Conservation (phyloP, 2,797 vertebrate genomes). For the Propithecus perrieri region DNA sequence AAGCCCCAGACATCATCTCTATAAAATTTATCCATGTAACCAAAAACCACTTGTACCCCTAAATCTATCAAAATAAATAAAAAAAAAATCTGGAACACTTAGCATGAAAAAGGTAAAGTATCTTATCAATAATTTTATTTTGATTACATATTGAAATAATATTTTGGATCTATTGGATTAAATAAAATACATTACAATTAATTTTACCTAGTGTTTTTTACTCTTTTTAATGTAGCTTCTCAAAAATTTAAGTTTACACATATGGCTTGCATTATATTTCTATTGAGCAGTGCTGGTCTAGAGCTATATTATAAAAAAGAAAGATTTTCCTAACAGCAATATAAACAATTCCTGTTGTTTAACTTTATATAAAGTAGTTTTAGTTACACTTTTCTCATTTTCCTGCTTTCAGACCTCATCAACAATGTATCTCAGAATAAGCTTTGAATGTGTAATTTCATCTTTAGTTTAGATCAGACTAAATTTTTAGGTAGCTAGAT, state of each 20-base stretch:
- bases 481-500: not conserved
- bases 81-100: not conserved
- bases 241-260: not conserved
- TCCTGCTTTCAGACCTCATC: not conserved
- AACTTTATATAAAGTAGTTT: not conserved
- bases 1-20: no score
- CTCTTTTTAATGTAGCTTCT: not conserved
- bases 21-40: no score
- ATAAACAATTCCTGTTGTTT: not conserved
- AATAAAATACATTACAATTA: slow-evolving; percentile 31
- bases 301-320: not conserved
- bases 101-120: not conserved
- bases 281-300: not conserved
- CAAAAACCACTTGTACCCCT: no score
- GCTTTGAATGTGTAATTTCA: not conserved
- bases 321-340: not conserved
- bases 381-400: not conserved
- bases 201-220: not conserved
- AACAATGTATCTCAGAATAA: not conserved
- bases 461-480: slow-evolving; percentile 14
- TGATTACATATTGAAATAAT: not conserved
- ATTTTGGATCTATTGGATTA: not conserved
- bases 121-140: not conserved
- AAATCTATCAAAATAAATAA: no score
- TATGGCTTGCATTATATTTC: not conserved